These are phyloP conservation scores for Neopelma chrysocephalum DNA, from an alignment of 2,797 vertebrate genomes.

Conservation along the genomic window DNA sequence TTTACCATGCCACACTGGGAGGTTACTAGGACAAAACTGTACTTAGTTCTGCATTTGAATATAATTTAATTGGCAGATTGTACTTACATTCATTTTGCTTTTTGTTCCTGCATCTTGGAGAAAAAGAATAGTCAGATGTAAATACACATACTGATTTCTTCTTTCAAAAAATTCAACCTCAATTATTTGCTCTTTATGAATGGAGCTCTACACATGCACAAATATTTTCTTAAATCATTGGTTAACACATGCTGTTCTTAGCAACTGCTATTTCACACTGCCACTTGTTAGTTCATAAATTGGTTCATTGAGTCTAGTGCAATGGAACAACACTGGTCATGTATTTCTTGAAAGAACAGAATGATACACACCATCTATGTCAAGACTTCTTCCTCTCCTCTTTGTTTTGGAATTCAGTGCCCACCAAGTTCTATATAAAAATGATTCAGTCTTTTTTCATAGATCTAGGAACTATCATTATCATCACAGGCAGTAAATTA, in stretches of 20 bases:
- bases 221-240: not conserved
- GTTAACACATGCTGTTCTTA: not conserved
- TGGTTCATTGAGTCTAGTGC: not conserved
- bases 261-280: not conserved
- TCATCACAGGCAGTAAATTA: conserved; percentile 40
- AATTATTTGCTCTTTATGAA: not conserved
- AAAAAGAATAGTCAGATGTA: not conserved
- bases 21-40: not conserved
- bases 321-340: not conserved
- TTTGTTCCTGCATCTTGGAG: not conserved
- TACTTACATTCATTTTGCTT: not conserved
- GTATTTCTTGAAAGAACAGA: not conserved
- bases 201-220: not conserved
- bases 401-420: not conserved
- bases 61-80: not conserved
- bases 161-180: not conserved
- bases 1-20: not conserved
- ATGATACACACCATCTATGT: not conserved
- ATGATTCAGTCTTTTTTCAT: not conserved
- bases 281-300: not conserved
- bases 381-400: not conserved
- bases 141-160: not conserved
- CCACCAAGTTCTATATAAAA: conserved; percentile 12
- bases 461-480: conserved; percentile 17
- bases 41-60: not conserved